Percentiles rank a stretch among this genome's conserved stretches.
phyloP scores from a whole-genome alignment of 2,797 vertebrate species.

The Sebastes ruberrimus region DNA sequence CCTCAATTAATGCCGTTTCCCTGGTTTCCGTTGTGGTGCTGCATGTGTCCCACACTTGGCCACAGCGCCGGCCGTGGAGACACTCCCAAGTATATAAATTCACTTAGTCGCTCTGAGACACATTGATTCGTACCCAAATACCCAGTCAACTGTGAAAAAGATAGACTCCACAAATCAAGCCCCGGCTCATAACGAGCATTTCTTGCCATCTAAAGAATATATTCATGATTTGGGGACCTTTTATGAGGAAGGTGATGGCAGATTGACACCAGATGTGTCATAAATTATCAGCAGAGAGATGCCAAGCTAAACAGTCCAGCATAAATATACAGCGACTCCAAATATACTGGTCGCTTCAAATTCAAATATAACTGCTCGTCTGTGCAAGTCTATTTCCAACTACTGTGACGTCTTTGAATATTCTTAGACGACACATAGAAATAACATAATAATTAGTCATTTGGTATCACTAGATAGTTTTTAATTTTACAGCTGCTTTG shows the following conservation, averaged over 20 bases:
- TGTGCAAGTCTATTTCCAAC: conserved; percentile 88
- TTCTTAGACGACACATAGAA: conserved; percentile 27
- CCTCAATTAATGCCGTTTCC: conserved; percentile 62
- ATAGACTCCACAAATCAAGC: conserved; percentile 72
- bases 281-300: conserved; percentile 94
- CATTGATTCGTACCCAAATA: conserved; percentile 71
- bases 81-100: conserved; percentile 71
- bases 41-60: conserved; percentile 62
- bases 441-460: conserved; percentile 14
- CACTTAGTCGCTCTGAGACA: conserved; percentile 61
- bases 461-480: neutral
- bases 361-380: conserved; percentile 89
- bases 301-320: conserved; percentile 94
- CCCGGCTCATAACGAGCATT: conserved; percentile 65
- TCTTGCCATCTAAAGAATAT: conserved; percentile 74
- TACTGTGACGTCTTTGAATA: conserved; percentile 83
- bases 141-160: conserved; percentile 67
- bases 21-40: conserved; percentile 61
- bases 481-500: neutral
- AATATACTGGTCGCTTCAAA: conserved; percentile 90
- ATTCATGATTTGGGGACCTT: conserved; percentile 80
- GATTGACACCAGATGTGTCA: conserved; percentile 96
- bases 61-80: conserved; percentile 53
- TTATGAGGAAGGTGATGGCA: conserved; percentile 91
- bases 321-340: conserved; percentile 90